Base-by-base conservation (phyloP, 37 sponge, comb jelly and placozoan species). In the Sycon ciliatum region DNA sequence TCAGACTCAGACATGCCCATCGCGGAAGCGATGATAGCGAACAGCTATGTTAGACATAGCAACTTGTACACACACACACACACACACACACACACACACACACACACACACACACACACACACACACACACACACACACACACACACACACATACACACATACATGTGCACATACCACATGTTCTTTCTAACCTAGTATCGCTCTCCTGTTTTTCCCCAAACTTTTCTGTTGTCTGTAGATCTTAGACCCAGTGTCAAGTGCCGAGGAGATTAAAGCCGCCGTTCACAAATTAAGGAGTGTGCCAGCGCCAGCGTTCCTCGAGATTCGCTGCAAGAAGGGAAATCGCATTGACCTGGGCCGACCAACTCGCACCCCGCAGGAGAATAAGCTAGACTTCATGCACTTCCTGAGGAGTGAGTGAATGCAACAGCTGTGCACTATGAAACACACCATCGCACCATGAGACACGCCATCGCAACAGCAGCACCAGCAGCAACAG, bases 31-130 rank as follows among this genome's bases (percentile, higher is more conserved):
- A n/a, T n/a, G n/a, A n/a, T n/a, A n/a, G n/a, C n/a, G n/a, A n/a
- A n/a, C n/a, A n/a, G n/a, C n/a, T n/a, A n/a, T n/a, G n/a, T n/a
- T n/a, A n/a, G n/a, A n/a, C 1, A 65, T 33, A 4, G 34, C 57
- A 54, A 75, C 42, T 63, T 49, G 62, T 34, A 39, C 76, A 75
- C 65, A 75, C 76, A 73, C 35, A 73, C 74, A 58, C 35, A 58
- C 74, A 73, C 37, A 73, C 74, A 34, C 34, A 36, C 11, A 34
- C 31, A 60, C 35, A 34, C 31, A 76, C 68, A n/a, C 18, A 65
- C 54, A 67, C 2, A 46, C 34, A 67, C 37, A 76, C 54, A 76
- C 26, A 76, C 68, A n/a, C 18, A 65, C 54, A 67, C 2, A 46
- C 34, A 67, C 37, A 76, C 54, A 76, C 26, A 31, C 16, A 38